phyloP scores from a whole-genome alignment of 92 coral and sea anemone species.

The Epizoanthus stellaris region DNA sequence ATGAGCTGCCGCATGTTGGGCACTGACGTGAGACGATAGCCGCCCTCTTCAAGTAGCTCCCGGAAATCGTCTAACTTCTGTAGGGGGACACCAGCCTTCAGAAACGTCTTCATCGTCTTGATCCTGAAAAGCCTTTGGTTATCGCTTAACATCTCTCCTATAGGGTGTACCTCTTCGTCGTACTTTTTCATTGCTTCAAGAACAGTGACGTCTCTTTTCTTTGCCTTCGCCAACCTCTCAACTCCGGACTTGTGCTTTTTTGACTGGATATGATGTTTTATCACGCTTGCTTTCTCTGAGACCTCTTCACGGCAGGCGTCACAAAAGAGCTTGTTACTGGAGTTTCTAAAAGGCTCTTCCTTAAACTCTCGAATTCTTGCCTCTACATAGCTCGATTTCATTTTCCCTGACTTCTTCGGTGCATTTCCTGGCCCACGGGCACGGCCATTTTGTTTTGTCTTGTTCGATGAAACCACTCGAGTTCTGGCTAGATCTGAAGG shows the following conservation, averaged over 20 bases:
- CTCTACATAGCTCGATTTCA: conserved; percentile 47
- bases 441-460: conserved; percentile 38
- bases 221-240: conserved; percentile 51
- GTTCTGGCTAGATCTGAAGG: conserved; percentile 59
- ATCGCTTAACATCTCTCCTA: conserved; percentile 60
- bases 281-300: conserved; percentile 59
- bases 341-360: conserved; percentile 58
- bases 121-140: conserved; percentile 60
- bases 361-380: conserved; percentile 52
- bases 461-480: conserved; percentile 53
- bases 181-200: conserved; percentile 61
- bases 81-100: conserved; percentile 60
- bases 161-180: conserved; percentile 61
- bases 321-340: conserved; percentile 50
- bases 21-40: conserved; percentile 62
- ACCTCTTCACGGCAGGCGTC: conserved; percentile 60
- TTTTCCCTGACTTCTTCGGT: conserved; percentile 34
- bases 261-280: conserved; percentile 45
- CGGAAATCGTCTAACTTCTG: conserved; percentile 48
- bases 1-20: conserved; percentile 66
- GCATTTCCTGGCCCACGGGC: conserved; percentile 54
- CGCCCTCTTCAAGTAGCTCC: conserved; percentile 58
- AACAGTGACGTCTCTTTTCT: conserved; percentile 49
- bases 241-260: conserved; percentile 56
- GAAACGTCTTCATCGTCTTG: conserved; percentile 50